Evolutionary conservation across 2,797 vertebrate species (phyloP).

Genomic region (Taenioides sp.): DNA sequence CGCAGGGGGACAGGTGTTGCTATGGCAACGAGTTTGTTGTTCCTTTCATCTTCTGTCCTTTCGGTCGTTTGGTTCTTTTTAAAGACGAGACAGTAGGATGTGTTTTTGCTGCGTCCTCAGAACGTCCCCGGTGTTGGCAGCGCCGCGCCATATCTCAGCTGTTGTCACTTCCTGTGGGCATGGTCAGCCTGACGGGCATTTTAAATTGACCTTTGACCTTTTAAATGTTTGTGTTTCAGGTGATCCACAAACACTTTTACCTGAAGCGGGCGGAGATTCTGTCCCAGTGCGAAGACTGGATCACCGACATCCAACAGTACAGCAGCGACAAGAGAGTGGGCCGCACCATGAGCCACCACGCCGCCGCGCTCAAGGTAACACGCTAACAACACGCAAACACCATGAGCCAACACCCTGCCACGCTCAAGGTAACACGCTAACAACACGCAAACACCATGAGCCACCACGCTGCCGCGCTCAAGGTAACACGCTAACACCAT

Average conservation of each 20-base stretch:
- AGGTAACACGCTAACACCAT: neutral
- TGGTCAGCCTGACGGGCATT: too few species aligned
- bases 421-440: slow-evolving; percentile 79
- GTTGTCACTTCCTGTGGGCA: too few species aligned
- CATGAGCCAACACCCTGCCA: slow-evolving; percentile 85
- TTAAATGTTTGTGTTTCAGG: slow-evolving; percentile 68
- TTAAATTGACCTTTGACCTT: too few species aligned
- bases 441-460: neutral
- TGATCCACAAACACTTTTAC: slow-evolving; percentile 99
- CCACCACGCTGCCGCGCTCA: neutral
- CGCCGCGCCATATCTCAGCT: too few species aligned
- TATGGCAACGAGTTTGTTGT: neutral
- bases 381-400: slow-evolving; percentile 50
- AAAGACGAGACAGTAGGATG: too few species aligned
- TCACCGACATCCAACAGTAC: slow-evolving; percentile 98
- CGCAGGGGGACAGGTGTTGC: neutral
- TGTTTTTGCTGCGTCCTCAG: too few species aligned
- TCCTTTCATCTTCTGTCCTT: too few species aligned
- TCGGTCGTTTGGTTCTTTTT: too few species aligned
- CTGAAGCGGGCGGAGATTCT: slow-evolving; percentile 96
- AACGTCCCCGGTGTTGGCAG: too few species aligned
- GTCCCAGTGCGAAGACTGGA: slow-evolving; percentile 98
- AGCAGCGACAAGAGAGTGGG: slow-evolving; percentile 95
- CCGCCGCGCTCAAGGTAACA: slow-evolving; percentile 89
- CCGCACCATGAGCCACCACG: slow-evolving; percentile 74